Conservation (phyloP, 2,113 vertebrate genomes). For the Melospiza georgiana region DNA sequence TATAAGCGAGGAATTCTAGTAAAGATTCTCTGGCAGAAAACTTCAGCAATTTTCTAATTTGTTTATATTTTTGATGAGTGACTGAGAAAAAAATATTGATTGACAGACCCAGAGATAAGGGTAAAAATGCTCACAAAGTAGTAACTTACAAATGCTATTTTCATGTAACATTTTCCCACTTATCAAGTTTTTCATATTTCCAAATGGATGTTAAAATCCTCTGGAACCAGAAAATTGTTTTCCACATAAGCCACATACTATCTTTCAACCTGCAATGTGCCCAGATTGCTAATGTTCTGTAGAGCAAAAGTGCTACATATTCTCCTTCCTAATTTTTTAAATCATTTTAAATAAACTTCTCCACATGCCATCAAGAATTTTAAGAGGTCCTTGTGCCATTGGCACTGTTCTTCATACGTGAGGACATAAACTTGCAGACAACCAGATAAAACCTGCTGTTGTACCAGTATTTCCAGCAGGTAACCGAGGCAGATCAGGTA, state of each 20-base stretch:
- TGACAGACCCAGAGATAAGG: not conserved
- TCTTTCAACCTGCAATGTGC: not conserved
- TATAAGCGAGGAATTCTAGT: not conserved
- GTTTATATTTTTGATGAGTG: conserved; percentile 2
- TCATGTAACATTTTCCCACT: not conserved
- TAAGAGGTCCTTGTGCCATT: not conserved
- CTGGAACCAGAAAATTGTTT: conserved; percentile 33
- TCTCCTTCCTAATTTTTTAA: not conserved
- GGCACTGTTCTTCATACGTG: not conserved
- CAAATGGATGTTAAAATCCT: conserved; percentile 16
- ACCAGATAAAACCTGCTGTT: not conserved
- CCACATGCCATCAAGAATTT: not conserved
- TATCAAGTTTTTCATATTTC: not conserved
- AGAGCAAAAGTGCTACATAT: not conserved
- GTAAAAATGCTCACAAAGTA: not conserved
- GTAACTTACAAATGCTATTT: not conserved
- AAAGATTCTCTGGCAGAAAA: not conserved
- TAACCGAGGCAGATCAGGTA: not conserved
- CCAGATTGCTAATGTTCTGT: not conserved
- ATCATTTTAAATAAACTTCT: not conserved
- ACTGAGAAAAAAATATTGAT: conserved; percentile 13
- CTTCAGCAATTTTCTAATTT: not conserved
- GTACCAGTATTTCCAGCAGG: not conserved
- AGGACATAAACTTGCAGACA: not conserved
- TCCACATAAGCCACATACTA: not conserved